These are phyloP conservation scores for Chlorodrepanis virens DNA, from an alignment of 2,113 vertebrate genomes.

Conservation along the genomic window DNA sequence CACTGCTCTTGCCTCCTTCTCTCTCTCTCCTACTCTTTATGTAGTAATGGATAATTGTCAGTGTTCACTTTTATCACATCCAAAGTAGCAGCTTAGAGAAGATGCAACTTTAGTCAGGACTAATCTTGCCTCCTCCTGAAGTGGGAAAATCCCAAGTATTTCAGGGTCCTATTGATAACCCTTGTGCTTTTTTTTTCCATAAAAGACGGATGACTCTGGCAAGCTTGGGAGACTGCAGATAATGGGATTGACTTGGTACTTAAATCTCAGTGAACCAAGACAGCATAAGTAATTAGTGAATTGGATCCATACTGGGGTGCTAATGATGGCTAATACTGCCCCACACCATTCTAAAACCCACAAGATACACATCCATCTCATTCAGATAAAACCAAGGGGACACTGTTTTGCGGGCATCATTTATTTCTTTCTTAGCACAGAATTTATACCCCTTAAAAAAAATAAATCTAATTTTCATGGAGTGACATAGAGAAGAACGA, in stretches of 20 bases:
- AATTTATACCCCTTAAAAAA: slow-evolving; percentile 64
- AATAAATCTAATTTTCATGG: slow-evolving; percentile 83
- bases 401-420: slow-evolving; percentile 57
- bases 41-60: slow-evolving; percentile 77
- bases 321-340: slow-evolving; percentile 93
- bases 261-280: slow-evolving; percentile 97
- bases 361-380: slow-evolving; percentile 81
- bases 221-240: slow-evolving; percentile 92
- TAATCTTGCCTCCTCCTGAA: slow-evolving; percentile 77
- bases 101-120: slow-evolving; percentile 72
- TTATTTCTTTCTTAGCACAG: slow-evolving; percentile 73
- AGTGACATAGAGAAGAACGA: slow-evolving; percentile 82
- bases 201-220: slow-evolving; percentile 83
- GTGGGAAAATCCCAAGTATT: slow-evolving; percentile 80
- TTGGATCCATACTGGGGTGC: slow-evolving; percentile 91
- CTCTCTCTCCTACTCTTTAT: slow-evolving; percentile 36
- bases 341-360: slow-evolving; percentile 77
- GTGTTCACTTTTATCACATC: slow-evolving; percentile 77
- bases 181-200: slow-evolving; percentile 77
- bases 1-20: background rate
- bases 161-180: slow-evolving; percentile 85
- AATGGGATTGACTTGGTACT: slow-evolving; percentile 96
- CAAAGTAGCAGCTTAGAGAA: slow-evolving; percentile 75
- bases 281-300: slow-evolving; percentile 96
- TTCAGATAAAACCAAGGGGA: slow-evolving; percentile 76